Conservation (phyloP, 2,888 invertebrate species). For the Beris chalybata region DNA sequence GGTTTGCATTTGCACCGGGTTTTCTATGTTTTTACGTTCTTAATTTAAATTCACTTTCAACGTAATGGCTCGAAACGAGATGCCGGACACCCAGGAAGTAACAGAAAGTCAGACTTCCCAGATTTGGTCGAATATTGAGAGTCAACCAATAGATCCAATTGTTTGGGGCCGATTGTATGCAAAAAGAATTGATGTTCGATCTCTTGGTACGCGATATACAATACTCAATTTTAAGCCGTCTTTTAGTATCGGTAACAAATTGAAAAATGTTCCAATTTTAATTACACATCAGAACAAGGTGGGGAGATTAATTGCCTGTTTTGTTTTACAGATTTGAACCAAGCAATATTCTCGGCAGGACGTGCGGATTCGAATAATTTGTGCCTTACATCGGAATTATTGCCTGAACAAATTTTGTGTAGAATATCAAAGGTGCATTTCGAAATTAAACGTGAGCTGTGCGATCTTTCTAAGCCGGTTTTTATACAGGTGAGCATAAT, state of each 20-base stretch:
- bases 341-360: constrained; percentile 56
- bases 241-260: constrained; percentile 49
- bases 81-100: constrained; percentile 43
- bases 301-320: constrained; percentile 19
- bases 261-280: neutral
- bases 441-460: constrained; percentile 53
- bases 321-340: constrained; percentile 53
- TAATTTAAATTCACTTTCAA: no score
- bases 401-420: constrained; percentile 50
- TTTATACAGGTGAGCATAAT: constrained; percentile 51
- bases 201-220: constrained; percentile 53
- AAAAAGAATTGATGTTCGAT: constrained; percentile 53
- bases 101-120: constrained; percentile 51
- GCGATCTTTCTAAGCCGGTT: constrained; percentile 51
- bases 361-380: constrained; percentile 56
- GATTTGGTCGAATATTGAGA: constrained; percentile 52
- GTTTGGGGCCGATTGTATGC: constrained; percentile 55
- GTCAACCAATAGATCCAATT: constrained; percentile 53
- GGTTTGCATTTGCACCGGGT: no score
- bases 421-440: constrained; percentile 61
- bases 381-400: constrained; percentile 48
- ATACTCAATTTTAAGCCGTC: constrained; percentile 49
- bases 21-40: no score
- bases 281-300: neutral
- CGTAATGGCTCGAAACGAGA: neutral